Base-by-base conservation (phyloP, 2,113 vertebrate genomes). In the Desmodus rotundus region DNA sequence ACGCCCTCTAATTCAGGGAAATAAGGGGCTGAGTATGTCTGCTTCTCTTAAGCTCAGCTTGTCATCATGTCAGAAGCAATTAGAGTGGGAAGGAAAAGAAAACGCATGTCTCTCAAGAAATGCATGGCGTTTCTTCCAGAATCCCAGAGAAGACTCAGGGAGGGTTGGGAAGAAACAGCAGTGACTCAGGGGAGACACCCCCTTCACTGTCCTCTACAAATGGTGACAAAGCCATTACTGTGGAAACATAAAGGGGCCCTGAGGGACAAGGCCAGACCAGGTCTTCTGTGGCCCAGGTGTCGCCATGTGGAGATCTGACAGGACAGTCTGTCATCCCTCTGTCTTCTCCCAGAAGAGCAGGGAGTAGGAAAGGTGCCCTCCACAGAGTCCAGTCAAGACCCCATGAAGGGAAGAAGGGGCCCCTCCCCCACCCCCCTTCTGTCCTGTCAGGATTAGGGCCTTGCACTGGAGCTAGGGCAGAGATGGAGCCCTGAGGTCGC, bases 191-290 rank as follows among this genome's bases (percentile, higher is more conserved):
- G 26, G 43, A 85, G 38, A 88, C 5, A 15, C 3, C 28, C 26
- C 11, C 11, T 78, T 68, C 33, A 22, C 61, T 61, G 9, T 9
- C 67, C 33, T 83, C 56, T 83, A 65, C 31, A 68, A 20, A 67
- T 0, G 4, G 72, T 19, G 28, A 36, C 77, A 50, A 3, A 8
- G 31, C 17, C 31, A 43, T 36, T 19, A 36, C 22, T n/a, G 78
- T 58, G 77, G 56, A 81, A 33, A 17, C 4, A 38, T 26, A 33
- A 47, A 26, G 36, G 43, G 10, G 20, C 76, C 7, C 0, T 16
- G 14, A 10, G 4, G 24, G 80, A 10, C 1, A 0, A 65, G 26
- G 24, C 26, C 9, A 16, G 1, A 1, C 11, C 52, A n/a, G 6
- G 19, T 7, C 86, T 43, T 45, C 41, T 58, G n/a, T 36, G 61